Evolutionary conservation across 1,140 invertebrate genomes (phyloP).

Genomic region (Drosophila auraria): DNA sequence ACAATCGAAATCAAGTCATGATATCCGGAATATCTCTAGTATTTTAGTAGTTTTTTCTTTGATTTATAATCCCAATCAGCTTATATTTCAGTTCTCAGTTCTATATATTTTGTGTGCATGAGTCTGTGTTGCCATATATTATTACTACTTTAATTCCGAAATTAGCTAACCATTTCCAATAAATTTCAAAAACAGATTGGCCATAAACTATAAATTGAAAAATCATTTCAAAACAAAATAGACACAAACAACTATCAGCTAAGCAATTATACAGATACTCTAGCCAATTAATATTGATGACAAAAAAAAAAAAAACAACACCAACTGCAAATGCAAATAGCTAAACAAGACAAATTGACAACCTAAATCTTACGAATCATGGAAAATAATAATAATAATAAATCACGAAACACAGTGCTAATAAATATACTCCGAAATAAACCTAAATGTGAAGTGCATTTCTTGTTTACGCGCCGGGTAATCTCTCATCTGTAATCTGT

Average conservation of each 20-base stretch:
- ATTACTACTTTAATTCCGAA: constrained; percentile 12
- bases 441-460: constrained; percentile 44
- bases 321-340: constrained; percentile 30
- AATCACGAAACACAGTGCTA: constrained; percentile 40
- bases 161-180: constrained; percentile 5
- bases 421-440: constrained; percentile 68
- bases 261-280: constrained; percentile 39
- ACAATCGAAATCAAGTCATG: no score
- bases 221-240: constrained; percentile 18
- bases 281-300: constrained; percentile 47
- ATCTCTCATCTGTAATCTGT: constrained; percentile 18
- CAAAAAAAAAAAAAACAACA: constrained; percentile 1
- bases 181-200: constrained; percentile 13
- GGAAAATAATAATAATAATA: constrained; percentile 62
- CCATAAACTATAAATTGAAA: not conserved
- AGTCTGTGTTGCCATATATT: constrained; percentile 16
- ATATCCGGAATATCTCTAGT: not conserved
- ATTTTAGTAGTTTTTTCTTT: not conserved
- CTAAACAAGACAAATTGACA: constrained; percentile 29
- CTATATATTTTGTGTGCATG: constrained; percentile 23
- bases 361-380: constrained; percentile 51
- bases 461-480: constrained; percentile 26
- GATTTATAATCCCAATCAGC: not conserved
- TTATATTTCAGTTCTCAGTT: not conserved
- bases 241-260: constrained; percentile 13